A percentile compares a stretch with the other conserved stretches of the same genome.
Evolutionary conservation across 1,140 invertebrate genomes (phyloP).

Genomic region (Zaprionus kolodkinae): DNA sequence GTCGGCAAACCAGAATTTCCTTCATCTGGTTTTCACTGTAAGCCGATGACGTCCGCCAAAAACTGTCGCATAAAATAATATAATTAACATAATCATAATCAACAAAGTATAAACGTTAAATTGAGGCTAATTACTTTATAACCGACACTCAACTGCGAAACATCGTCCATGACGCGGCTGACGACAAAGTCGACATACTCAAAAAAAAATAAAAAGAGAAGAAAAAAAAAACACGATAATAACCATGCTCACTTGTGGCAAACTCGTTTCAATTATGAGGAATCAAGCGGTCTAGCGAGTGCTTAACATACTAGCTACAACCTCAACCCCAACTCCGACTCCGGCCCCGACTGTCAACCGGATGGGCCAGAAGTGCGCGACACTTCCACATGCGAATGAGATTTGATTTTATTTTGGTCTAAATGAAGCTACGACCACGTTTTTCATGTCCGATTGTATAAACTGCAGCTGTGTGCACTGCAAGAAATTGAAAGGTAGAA

Average conservation of each 20-base stretch:
- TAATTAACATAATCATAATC: constrained; percentile 83
- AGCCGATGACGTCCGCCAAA: constrained; percentile 47
- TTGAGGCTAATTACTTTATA: constrained; percentile 83
- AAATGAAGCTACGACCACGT: constrained; percentile 75
- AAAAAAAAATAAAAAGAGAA: constrained; percentile 17
- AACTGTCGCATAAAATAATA: constrained; percentile 77
- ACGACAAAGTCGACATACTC: constrained; percentile 51
- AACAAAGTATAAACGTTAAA: constrained; percentile 83
- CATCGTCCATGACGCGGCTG: constrained; percentile 51
- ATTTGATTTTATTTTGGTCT: constrained; percentile 74
- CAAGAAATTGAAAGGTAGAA: constrained; percentile 1
- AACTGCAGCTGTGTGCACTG: constrained; percentile 52
- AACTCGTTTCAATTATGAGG: constrained; percentile 79
- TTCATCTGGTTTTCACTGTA: constrained; percentile 64
- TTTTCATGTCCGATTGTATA: constrained; percentile 51
- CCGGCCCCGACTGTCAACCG: constrained; percentile 27
- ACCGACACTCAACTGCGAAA: constrained; percentile 80
- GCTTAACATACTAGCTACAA: constrained; percentile 40
- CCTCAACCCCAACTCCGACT: constrained; percentile 13
- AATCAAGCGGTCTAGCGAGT: constrained; percentile 51
- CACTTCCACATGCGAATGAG: constrained; percentile 65
- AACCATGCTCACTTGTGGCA: constrained; percentile 78
- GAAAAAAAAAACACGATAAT: not conserved
- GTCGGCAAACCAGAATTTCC: constrained; percentile 61
- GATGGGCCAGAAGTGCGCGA: constrained; percentile 55